Percentiles rank a stretch among this genome's conserved stretches.
phyloP scores from a whole-genome alignment of 2,888 invertebrate species.

The Caenorhabditis wallacei region DNA sequence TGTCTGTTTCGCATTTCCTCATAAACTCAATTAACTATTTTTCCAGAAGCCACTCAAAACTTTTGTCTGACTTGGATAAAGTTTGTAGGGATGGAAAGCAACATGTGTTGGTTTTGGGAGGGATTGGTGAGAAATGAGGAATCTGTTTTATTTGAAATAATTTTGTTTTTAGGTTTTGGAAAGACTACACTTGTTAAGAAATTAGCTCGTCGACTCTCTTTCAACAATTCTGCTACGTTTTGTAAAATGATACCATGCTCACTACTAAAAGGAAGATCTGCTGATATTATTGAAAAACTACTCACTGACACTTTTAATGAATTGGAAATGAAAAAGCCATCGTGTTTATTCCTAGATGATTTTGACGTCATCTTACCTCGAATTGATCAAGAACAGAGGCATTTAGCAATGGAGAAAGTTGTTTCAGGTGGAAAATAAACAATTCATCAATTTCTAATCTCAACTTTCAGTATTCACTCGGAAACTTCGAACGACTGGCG shows the following conservation, averaged over 20 bases:
- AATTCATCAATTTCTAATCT: background rate
- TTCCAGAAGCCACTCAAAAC: conserved; percentile 59
- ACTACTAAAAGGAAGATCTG: conserved; percentile 68
- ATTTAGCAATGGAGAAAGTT: conserved; percentile 70
- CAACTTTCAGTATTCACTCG: conserved; percentile 53
- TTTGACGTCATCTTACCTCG: conserved; percentile 73
- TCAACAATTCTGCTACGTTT: conserved; percentile 49
- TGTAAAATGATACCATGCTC: conserved; percentile 58
- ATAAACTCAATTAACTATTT: background rate
- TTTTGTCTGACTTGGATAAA: conserved; percentile 38
- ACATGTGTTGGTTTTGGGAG: conserved; percentile 41
- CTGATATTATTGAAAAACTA: conserved; percentile 72
- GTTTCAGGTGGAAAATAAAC: conserved; percentile 65
- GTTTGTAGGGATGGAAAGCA: conserved; percentile 23
- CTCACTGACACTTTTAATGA: conserved; percentile 59
- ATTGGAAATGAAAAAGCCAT: conserved; percentile 68
- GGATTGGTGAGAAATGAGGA: conserved; percentile 21
- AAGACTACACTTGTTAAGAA: conserved; percentile 69
- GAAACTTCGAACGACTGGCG: conserved; percentile 53
- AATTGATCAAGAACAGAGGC: conserved; percentile 76
- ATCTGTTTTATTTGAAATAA: background rate
- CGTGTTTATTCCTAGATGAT: conserved; percentile 75
- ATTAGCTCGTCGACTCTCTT: conserved; percentile 53
- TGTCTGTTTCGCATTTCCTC: background rate
- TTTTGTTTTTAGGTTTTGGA: conserved; percentile 61